Evolutionary conservation across 1,140 invertebrate species (phyloP), one percentile per base, ranked within the genome.

Genomic region (Lepeophtheirus salmonis): DNA sequence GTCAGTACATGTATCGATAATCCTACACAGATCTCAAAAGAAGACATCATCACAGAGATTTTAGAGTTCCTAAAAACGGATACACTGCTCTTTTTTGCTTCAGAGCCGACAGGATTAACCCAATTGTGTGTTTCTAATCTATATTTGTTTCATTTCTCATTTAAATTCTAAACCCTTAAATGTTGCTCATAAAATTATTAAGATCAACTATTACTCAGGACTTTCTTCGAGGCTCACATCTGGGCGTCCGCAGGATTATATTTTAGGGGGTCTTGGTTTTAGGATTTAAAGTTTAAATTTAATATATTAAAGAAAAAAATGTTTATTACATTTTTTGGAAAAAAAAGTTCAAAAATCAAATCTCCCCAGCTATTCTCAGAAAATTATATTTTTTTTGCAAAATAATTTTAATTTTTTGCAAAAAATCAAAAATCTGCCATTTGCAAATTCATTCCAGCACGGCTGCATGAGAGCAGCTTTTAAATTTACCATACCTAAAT

Each of bases 1-100:
- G 85, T 84, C 67, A 92, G 89, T 66, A 92, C 88, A 24, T 79
- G 81, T 62, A 71, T 90, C 52, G 92, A 97, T 70, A 96, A 96
- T 75, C 90, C 90, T 16, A 82, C 83, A 64, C 80, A 83, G 62
- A 74, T 82, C 55, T 82, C 70, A n/a, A 81, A 83, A 68, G 73
- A 79, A 65, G 79, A 85, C 67, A 78, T 94, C 61, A 80, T 83
- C 3, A 78, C 79, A 66, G 79, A 83, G 66, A 78, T 91, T 64
- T 68, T 89, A 2, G 83, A 85, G 66, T 90, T 80, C 69, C 71
- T 94, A 48, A 78, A 86, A 64, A 89, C 86, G 41, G 91, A 97
- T 71, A 94, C 91, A 23, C 18, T 61, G 12, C 51, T 61, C 70
- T 89, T 64, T 72, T 88, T 10, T 86, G 80, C 70, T 78, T 84